Evolutionary conservation across 64 coral and sea anemone genomes (phyloP), one percentile per base, ranked within the genome.

Genomic region (Montipora foliosa): DNA sequence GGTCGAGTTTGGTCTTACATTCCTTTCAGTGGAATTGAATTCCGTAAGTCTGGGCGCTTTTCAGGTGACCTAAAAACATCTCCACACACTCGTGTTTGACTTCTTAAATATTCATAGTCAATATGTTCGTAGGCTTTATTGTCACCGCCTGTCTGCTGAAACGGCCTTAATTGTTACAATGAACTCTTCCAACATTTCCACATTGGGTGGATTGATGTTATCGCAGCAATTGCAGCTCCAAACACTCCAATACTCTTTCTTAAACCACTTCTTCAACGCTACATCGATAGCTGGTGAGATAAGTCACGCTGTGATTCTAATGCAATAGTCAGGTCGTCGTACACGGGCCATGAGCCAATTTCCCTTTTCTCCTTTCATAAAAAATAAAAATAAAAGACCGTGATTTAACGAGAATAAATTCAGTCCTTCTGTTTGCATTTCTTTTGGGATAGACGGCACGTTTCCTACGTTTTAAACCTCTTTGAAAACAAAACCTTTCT

Each of bases 201-300:
- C 37, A 37, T 24, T 74, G 55, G 81, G 81, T 84, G 81, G 81
- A 67, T 58, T 64, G 81, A 84, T 67, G 13, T 84, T 84, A 67
- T 84, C 81, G 21, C 19, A 4, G 68, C 8, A 0, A 71, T 21
- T 71, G 68, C 68, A 24, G 14, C 17, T 21, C 5, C 1, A 24
- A 71, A 21, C 21, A 7, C 68, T 24, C 8, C 21, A 7, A 8
- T 71, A 24, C 4, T 21, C 17, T 71, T 2, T 67, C 12, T 67
- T 6, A 67, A 67, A 21, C 19, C 10, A 5, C 5, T 57, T 57
- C 3, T 57, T 57, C 53, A 57, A 11, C 37, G 37, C 37, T 37
- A 37, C 37, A 37, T 37, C 1, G 37, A 37, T 37, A 37, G 37
- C 37, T 37, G 37, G 37, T 37, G 2, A 37, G 37, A 37, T 37